These are phyloP conservation scores for Alloplasta piceator DNA, from an alignment of 2,888 invertebrate species.

Conservation along the genomic window DNA sequence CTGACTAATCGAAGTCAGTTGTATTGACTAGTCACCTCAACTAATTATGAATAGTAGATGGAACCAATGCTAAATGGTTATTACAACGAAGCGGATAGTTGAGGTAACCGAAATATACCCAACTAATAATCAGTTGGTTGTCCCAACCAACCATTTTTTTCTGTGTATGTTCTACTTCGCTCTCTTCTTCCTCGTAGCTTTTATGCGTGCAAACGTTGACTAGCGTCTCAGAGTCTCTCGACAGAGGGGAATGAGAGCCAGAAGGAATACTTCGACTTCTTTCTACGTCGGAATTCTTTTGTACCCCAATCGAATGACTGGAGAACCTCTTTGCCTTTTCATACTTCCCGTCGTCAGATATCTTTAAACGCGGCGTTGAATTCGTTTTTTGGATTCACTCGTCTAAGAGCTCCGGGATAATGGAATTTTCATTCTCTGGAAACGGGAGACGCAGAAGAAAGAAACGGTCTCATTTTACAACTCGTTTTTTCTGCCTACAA, in stretches of 20 bases:
- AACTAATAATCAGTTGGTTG: too few relatives aligned
- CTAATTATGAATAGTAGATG: too few relatives aligned
- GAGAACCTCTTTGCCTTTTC: conserved; percentile 1
- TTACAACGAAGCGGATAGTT: neutral
- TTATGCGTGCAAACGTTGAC: conserved; percentile 29
- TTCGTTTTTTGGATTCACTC: conserved; percentile 16
- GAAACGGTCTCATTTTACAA: conserved; percentile 33
- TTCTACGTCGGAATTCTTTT: neutral
- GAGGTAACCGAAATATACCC: too few relatives aligned
- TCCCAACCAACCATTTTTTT: too few relatives aligned
- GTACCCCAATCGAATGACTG: neutral
- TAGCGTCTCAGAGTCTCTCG: conserved; percentile 16
- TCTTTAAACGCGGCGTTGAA: neutral
- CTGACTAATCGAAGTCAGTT: too few relatives aligned
- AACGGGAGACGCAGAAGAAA: neutral
- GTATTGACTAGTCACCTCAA: too few relatives aligned
- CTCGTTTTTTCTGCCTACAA: too few relatives aligned
- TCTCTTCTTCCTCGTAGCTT: neutral
- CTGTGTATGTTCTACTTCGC: neutral
- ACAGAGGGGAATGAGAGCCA: neutral
- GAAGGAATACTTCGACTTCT: neutral
- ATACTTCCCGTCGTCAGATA: neutral
- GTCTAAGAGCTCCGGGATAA: conserved; percentile 23
- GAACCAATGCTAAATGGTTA: too few relatives aligned
- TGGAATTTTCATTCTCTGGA: conserved; percentile 24